Percentiles rank a stretch among this genome's conserved stretches.
Evolutionary conservation across 2,797 vertebrate genomes (phyloP).

Genomic region (Gymnocypris eckloni): DNA sequence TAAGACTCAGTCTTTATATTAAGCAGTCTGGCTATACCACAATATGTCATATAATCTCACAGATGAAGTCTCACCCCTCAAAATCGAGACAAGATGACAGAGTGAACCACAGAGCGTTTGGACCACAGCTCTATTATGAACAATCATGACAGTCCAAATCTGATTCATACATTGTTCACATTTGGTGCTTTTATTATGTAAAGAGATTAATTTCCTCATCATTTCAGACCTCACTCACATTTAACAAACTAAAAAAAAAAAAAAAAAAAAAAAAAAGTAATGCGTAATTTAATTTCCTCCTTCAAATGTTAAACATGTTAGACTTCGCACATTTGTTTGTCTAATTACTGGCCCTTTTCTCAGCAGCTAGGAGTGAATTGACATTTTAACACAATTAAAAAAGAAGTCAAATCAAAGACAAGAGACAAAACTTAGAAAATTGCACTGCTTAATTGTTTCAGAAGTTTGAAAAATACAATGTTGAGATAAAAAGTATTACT

Average conservation of each 20-base stretch:
- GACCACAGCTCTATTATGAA: background rate
- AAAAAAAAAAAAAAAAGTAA: background rate
- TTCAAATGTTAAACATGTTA: background rate
- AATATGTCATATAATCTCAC: background rate
- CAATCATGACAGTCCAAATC: background rate
- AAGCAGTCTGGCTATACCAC: background rate
- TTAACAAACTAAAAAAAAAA: background rate
- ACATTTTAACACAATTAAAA: slow-evolving; percentile 53
- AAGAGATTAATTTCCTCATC: slow-evolving; percentile 12
- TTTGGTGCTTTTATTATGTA: slow-evolving; percentile 2
- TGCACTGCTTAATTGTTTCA: slow-evolving; percentile 13
- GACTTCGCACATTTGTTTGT: slow-evolving; percentile 17
- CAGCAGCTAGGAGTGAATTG: slow-evolving; percentile 33
- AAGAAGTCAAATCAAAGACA: slow-evolving; percentile 13
- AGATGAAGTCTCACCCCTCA: background rate
- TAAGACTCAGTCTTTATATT: slow-evolving; percentile 22
- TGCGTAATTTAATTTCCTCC: slow-evolving; percentile 14
- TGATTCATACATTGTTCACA: background rate
- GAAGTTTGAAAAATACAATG: background rate
- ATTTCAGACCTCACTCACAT: background rate
- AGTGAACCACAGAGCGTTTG: background rate
- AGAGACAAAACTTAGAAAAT: slow-evolving; percentile 9
- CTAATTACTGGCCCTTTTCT: slow-evolving; percentile 33
- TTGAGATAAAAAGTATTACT: background rate
- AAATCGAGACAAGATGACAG: background rate